phyloP scores from a whole-genome alignment of 2,113 vertebrate species.

The Myrmophylax atrothorax region DNA sequence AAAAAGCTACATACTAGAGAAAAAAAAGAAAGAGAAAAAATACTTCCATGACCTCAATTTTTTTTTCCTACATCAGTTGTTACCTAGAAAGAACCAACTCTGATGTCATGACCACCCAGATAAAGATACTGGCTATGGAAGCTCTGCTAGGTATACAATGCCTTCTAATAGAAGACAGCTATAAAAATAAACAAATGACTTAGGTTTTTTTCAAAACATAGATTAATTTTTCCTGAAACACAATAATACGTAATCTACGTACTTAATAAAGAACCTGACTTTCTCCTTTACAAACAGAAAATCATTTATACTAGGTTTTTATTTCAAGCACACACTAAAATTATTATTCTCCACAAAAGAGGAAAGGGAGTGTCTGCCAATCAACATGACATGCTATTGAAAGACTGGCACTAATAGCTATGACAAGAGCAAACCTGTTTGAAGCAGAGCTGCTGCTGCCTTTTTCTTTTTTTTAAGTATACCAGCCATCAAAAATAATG shows the following conservation, averaged over 20 bases:
- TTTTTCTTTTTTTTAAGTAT: conserved; percentile 55
- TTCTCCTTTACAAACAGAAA: conserved; percentile 78
- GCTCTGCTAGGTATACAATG: neutral
- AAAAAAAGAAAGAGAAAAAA: neutral
- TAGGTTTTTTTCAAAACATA: neutral
- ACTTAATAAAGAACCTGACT: conserved; percentile 58
- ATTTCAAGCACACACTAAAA: conserved; percentile 87
- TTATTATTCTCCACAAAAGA: conserved; percentile 83
- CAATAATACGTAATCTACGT: conserved; percentile 31
- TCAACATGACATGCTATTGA: conserved; percentile 82
- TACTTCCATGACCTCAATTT: neutral
- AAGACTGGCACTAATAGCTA: conserved; percentile 78
- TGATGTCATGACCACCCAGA: neutral
- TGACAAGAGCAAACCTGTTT: conserved; percentile 84
- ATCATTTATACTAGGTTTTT: conserved; percentile 86
- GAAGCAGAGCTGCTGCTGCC: conserved; percentile 78
- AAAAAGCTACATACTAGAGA: neutral
- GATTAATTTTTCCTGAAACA: conserved; percentile 14
- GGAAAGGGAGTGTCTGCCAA: conserved; percentile 86
- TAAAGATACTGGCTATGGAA: neutral
- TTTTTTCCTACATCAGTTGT: neutral
- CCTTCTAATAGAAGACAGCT: neutral
- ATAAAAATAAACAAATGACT: neutral
- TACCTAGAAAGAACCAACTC: neutral
- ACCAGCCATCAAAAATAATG: conserved; percentile 82